Evolutionary conservation across 2,797 vertebrate genomes (phyloP).

Genomic region (Pangasius mekongensis): DNA sequence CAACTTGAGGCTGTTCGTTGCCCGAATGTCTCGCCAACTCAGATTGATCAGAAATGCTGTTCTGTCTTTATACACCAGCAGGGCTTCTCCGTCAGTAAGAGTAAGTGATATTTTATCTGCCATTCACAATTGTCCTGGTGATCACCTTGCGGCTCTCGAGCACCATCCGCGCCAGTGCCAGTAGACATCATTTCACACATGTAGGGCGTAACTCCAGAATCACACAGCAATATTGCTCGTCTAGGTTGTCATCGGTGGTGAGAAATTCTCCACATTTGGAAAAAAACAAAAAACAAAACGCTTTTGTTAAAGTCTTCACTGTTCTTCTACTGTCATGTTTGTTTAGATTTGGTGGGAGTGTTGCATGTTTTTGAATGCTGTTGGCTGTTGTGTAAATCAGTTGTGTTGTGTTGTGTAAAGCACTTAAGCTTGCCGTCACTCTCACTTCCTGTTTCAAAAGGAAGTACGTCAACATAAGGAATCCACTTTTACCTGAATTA

Average conservation of each 20-base stretch:
- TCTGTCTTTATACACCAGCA: background rate
- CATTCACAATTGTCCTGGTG: background rate
- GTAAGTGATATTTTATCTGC: background rate
- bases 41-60: background rate
- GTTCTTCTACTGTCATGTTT: background rate
- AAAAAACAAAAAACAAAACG: too few relatives aligned
- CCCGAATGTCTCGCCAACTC: background rate
- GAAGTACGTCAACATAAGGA: background rate
- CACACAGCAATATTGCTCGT: background rate
- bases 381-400: background rate
- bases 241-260: background rate
- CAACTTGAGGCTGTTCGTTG: background rate
- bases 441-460: background rate
- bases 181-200: too few relatives aligned
- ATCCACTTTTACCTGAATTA: background rate
- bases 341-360: background rate
- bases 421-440: background rate
- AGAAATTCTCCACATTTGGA: background rate
- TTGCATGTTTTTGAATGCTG: background rate
- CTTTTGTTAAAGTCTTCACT: background rate
- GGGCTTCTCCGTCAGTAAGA: background rate
- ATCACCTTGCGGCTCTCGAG: background rate
- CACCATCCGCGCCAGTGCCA: background rate
- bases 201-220: background rate
- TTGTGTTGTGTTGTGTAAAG: background rate